Conservation (phyloP, 2,113 vertebrate genomes). For the Lota lota region DNA sequence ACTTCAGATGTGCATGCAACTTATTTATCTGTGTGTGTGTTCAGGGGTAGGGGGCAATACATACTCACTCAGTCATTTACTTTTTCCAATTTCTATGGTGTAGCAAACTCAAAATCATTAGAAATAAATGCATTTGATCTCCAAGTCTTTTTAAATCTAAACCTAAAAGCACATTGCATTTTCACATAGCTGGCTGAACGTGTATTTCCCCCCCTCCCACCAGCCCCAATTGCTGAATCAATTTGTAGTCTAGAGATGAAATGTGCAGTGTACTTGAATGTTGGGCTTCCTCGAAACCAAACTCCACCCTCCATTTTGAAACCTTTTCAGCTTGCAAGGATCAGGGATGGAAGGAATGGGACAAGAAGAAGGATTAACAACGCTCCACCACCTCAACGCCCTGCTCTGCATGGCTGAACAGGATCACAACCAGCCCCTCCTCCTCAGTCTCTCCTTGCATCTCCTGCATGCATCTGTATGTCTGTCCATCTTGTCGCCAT, state of each 20-base stretch:
- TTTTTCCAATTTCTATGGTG: no score
- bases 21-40: constrained; percentile 36
- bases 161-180: no score
- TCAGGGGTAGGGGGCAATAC: constrained; percentile 48
- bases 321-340: constrained; percentile 98
- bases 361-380: constrained; percentile 48
- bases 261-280: constrained; percentile 70
- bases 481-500: constrained; percentile 75
- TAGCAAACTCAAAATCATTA: no score
- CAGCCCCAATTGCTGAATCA: no score
- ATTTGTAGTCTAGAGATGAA: constrained; percentile 44
- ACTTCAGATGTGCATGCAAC: constrained; percentile 52
- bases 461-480: constrained; percentile 71
- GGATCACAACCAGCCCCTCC: constrained; percentile 47
- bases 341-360: constrained; percentile 79
- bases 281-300: constrained; percentile 87
- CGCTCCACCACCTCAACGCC: constrained; percentile 72
- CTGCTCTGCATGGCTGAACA: constrained; percentile 70
- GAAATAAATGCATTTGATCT: no score
- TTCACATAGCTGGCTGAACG: no score
- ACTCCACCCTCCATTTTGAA: constrained; percentile 99
- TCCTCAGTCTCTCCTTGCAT: constrained; percentile 40
- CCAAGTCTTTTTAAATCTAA: no score
- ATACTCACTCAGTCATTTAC: background rate
- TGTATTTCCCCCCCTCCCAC: no score